Evolutionary conservation across 1,140 invertebrate genomes (phyloP), one percentile per base, ranked within the genome.

Genomic region (Diprion similis): DNA sequence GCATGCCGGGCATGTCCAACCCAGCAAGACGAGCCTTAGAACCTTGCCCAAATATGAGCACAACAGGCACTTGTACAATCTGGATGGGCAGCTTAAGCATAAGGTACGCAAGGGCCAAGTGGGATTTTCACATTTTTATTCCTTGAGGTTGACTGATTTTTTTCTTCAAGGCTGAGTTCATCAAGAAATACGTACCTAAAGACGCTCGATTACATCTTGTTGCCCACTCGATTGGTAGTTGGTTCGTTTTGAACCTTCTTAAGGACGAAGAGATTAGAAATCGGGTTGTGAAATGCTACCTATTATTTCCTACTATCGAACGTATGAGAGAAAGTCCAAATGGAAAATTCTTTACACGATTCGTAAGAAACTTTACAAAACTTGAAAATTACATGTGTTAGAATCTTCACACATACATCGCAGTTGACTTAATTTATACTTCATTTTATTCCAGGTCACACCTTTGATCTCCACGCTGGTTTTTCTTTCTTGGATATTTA

Each of bases 281-380:
- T 11, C 87, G 84, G 77, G 80, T 92, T 47, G 80, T 82, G 9
- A 90, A 91, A 78, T 89, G 88, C 80, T 96, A 93, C 82, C 84
- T 97, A 66, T 80, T 97, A 0, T 97, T 96, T 87, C 96, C 96
- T 8, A 95, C 95, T 0, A 88, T 97, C 11, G 94, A 97, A 84
- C 82, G 91, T 68, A 95, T 97, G 91, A 90, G 91, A 11, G 86
- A 90, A 17, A 93, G 91, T 24, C 91, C 90, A 10, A 93, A 94
- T 82, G 96, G 95, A 47, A 86, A 87, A 77, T 91, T 91, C 81
- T 76, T 92, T 2, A 90, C 86, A 48, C 89, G 85, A 51, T 76
- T 92, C 66, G 83, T 93, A 77, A 80, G 80, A 80, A 13, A 3
- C 8, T 45, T 13, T 11, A 17, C 15, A 68, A 68, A 68, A 59